These are phyloP conservation scores for Orycteropus afer DNA, from an alignment of 2,113 vertebrate species.

Conservation along the genomic window DNA sequence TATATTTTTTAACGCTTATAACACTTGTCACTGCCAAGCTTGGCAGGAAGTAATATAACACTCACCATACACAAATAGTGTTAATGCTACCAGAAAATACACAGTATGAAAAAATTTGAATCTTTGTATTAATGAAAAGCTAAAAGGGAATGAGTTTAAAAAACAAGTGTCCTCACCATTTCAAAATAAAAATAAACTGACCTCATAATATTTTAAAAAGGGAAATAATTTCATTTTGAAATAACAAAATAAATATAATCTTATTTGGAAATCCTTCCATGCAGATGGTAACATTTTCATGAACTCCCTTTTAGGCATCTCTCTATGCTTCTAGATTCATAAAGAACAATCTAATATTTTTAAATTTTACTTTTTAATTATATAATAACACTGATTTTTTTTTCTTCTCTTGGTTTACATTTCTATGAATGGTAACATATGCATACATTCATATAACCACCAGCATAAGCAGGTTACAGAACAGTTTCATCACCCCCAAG, in stretches of 20 bases:
- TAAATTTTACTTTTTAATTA: slow-evolving; percentile 8
- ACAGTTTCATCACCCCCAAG: background rate
- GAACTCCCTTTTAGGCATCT: background rate
- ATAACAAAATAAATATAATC: slow-evolving; percentile 31
- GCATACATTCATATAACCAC: background rate
- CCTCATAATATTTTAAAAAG: slow-evolving; percentile 13
- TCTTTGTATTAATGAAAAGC: slow-evolving; percentile 44
- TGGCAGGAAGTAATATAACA: slow-evolving; percentile 54
- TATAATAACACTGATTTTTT: background rate
- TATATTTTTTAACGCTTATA: slow-evolving; percentile 53
- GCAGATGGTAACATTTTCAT: slow-evolving; percentile 18
- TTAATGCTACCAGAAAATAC: slow-evolving; percentile 61
- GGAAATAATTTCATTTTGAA: background rate
- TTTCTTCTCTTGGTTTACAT: background rate
- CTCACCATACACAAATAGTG: slow-evolving; percentile 43
- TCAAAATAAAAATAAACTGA: slow-evolving; percentile 58
- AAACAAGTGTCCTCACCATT: slow-evolving; percentile 21
- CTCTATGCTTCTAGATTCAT: background rate
- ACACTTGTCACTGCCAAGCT: slow-evolving; percentile 56
- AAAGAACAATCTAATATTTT: background rate
- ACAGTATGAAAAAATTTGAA: slow-evolving; percentile 11
- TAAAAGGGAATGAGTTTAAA: slow-evolving; percentile 18
- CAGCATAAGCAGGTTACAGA: background rate
- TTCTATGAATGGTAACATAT: background rate
- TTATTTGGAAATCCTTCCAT: slow-evolving; percentile 12